Base-by-base conservation (phyloP, 2,888 invertebrate genomes). In the Rotaria magnacalcarata region DNA sequence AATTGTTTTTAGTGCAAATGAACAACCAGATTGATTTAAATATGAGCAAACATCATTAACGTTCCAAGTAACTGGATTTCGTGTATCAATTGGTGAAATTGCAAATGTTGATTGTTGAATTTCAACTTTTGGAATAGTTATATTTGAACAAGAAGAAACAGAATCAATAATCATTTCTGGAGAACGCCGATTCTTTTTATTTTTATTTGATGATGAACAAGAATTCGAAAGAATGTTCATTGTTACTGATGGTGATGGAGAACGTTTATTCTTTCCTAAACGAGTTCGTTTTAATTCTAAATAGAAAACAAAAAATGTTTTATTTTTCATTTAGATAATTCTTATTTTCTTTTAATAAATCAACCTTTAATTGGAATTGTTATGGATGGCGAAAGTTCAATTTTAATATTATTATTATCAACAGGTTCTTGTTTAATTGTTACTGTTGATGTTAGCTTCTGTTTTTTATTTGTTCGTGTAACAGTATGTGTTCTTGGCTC, bases 381-480 rank as follows among this genome's bases (percentile, higher is more conserved):
- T 27, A 34, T 14, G 16, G 67, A 19, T 67, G 67, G 7, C 34
- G 67, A 67, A 67, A 34, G 34, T 67, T 67, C 67, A 34, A 4
- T 67, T 67, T 67, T 67, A 8, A 24, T n/a, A 1, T 4, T 10
- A 27, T 10, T 43, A 24, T 1, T 24, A 34, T 80, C 19, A 4
- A 67, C 47, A 34, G 47, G n/a, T 47, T 80, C 47, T 80, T 80
- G 80, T 47, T 80, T 47, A 80, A 47, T 80, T n/a, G 80, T 24
- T 7, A 34, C 34, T 34, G 67, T 19, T 34, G 67, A 14, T 34
- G 34, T 67, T 47, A 47, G 2, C 47, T 47, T 80, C 47, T 80
- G 43, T 80, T 80, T 80, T 80, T 41, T 43, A 67, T 67, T 67
- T 67, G 67, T 67, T 80, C 80, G 47, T 80, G 80, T 80, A 14